Evolutionary conservation across 2,888 invertebrate species (phyloP), one percentile per base, ranked within the genome.

Genomic region (Heliconius charithonia): DNA sequence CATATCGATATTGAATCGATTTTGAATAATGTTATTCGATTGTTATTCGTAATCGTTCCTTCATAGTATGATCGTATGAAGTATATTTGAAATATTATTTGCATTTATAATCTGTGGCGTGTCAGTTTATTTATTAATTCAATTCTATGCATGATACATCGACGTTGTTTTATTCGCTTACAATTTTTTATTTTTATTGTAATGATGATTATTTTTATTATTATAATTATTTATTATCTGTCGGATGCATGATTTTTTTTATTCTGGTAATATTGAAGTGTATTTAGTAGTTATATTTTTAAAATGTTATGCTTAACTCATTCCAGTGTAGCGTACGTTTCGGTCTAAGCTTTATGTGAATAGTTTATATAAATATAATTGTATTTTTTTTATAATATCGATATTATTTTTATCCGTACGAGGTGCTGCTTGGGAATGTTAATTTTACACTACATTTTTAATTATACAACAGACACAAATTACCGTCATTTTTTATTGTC

Each of bases 251-350:
- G 84, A 80, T 79, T 81, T 82, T 85, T 87, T 84, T 83, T 82
- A 81, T 84, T 84, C 82, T 81, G 75, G 82, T 74, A 76, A 62
- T 77, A 77, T 71, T 78, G 67, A 78, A 75, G 77, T 76, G 62
- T 81, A 80, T 86, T 51, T 56, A 59, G 32, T 72, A 77, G 76
- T 75, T 76, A 86, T 86, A 85, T 85, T 86, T 87, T 86, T 89
- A 86, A 87, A 88, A 87, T 90, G 85, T 88, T 90, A 91, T 91
- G 90, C 91, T 90, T 91, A 87, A 87, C 88, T 92, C 94, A 95
- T 95, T 95, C 94, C 94, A 95, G 91, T 92, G 90, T 92, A 92
- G 91, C 85, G 87, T 90, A 89, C 89, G 83, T 85, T 89, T 92
- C 77, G 88, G 91, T 89, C 89, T 85, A 92, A 93, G 93, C 91